Conservation (phyloP, 2,888 invertebrate genomes). For the Sminthurinus aureus region DNA sequence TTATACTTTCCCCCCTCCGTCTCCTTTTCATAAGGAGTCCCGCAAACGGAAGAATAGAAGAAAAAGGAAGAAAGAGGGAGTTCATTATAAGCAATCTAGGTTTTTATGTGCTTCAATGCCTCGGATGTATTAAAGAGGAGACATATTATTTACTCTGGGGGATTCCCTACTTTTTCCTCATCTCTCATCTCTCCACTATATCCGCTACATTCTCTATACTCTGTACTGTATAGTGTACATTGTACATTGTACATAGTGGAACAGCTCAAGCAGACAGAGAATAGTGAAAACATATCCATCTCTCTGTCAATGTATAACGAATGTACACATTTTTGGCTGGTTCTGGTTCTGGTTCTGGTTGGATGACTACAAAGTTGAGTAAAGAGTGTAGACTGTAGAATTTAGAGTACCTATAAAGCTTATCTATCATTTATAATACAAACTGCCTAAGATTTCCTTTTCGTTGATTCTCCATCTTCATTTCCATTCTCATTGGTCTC, state of each 20-base stretch:
- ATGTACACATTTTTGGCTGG: not conserved
- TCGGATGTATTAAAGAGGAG: slow-evolving; percentile 30
- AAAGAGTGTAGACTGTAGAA: too few relatives aligned
- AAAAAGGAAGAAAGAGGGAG: slow-evolving; percentile 14
- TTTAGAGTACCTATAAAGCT: too few relatives aligned
- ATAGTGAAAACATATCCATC: not conserved
- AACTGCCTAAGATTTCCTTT: too few relatives aligned
- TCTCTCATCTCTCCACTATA: slow-evolving; percentile 30
- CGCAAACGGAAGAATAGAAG: not conserved
- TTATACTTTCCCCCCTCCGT: too few relatives aligned
- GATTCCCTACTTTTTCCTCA: slow-evolving; percentile 29
- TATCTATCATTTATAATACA: too few relatives aligned
- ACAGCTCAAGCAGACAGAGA: not conserved
- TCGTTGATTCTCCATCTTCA: not conserved
- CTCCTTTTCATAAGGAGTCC: too few relatives aligned
- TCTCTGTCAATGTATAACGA: not conserved
- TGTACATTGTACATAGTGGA: not conserved
- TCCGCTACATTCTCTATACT: slow-evolving; percentile 3
- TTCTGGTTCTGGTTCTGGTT: not conserved
- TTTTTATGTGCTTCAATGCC: slow-evolving; percentile 42
- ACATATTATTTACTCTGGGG: slow-evolving; percentile 43
- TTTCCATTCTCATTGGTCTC: not conserved
- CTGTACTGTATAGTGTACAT: not conserved
- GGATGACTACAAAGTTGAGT: too few relatives aligned
- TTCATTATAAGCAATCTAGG: slow-evolving; percentile 48